phyloP scores from a whole-genome alignment of 2,888 invertebrate species.

The Scrobipalpa costella region DNA sequence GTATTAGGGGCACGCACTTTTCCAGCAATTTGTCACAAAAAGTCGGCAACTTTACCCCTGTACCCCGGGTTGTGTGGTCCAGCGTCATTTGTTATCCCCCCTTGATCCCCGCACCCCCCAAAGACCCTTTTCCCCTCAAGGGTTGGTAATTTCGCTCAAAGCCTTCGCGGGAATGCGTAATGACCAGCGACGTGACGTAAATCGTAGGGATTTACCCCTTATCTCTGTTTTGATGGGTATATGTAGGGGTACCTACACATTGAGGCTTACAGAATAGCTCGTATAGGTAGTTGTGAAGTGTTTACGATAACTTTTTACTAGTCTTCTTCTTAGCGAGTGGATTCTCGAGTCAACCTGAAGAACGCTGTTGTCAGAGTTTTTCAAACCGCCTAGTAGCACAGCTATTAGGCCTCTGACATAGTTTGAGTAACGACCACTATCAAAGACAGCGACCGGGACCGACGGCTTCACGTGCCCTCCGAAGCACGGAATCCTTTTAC shows the following conservation, averaged over 20 bases:
- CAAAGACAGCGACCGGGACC: too few relatives aligned
- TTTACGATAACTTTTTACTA: too few relatives aligned
- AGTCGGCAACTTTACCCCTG: conserved; percentile 69
- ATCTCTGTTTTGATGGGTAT: conserved; percentile 39
- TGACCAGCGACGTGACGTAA: conserved; percentile 73
- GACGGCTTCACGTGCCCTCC: too few relatives aligned
- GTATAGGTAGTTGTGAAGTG: too few relatives aligned
- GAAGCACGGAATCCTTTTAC: too few relatives aligned
- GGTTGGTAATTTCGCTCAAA: conserved; percentile 76
- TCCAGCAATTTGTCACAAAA: conserved; percentile 78
- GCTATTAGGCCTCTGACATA: too few relatives aligned
- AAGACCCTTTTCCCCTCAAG: conserved; percentile 54
- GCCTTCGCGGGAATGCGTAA: conserved; percentile 76
- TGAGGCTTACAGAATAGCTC: background rate
- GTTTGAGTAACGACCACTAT: too few relatives aligned
- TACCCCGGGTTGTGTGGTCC: conserved; percentile 43
- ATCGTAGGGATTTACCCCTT: conserved; percentile 70
- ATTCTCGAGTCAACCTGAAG: too few relatives aligned
- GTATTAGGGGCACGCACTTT: conserved; percentile 67
- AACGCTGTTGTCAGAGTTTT: too few relatives aligned
- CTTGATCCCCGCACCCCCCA: conserved; percentile 41
- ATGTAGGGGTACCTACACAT: background rate
- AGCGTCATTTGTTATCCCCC: conserved; percentile 69
- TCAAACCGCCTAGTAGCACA: too few relatives aligned
- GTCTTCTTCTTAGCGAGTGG: too few relatives aligned